Conservation (phyloP, 2,797 vertebrate species). For the Petrocephalus sullivani region DNA sequence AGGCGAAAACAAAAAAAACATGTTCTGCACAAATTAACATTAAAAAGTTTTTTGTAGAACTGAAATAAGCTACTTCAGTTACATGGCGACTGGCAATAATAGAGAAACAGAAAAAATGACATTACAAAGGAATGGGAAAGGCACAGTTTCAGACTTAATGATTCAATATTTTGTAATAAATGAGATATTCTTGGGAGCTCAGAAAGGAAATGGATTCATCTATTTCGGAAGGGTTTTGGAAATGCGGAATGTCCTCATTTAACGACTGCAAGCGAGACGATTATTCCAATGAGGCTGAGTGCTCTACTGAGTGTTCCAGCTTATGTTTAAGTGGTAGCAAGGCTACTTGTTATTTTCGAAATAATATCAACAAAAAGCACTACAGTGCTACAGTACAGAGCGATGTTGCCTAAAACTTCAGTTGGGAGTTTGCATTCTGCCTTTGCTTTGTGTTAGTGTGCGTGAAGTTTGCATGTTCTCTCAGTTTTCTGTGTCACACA, state of each 20-base stretch:
- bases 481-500: background rate
- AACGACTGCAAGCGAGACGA: background rate
- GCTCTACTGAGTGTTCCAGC: background rate
- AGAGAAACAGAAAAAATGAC: background rate
- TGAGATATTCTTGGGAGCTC: conserved; percentile 8
- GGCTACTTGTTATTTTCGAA: background rate
- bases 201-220: conserved; percentile 16
- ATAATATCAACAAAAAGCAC: background rate
- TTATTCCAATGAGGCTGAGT: background rate
- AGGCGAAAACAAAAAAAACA: background rate
- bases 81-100: background rate
- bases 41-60: background rate
- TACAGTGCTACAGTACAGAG: background rate
- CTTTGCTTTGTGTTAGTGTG: background rate
- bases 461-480: background rate
- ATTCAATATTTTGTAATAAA: conserved; percentile 24
- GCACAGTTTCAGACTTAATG: conserved; percentile 12
- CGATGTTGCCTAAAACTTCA: background rate
- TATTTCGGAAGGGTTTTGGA: background rate
- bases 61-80: conserved; percentile 8
- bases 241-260: conserved; percentile 16
- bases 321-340: background rate
- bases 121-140: background rate
- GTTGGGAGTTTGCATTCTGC: background rate
- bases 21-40: background rate